A percentile compares a stretch with the other conserved stretches of the same genome.
phyloP scores from a whole-genome alignment of 2,888 invertebrate genomes.

The Aethes cnicana region DNA sequence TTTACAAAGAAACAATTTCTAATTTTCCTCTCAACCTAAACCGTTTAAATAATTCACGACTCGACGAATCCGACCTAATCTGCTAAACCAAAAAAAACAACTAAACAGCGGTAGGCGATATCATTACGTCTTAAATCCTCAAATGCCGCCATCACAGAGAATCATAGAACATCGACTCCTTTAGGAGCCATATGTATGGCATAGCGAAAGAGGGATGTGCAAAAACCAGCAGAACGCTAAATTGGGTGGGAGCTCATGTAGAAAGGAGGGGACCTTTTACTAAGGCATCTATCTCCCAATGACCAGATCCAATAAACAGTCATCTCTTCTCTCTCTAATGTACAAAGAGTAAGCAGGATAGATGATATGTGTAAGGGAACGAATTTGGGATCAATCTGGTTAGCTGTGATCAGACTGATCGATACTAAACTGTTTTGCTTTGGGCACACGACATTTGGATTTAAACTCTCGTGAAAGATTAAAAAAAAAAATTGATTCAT shows the following conservation, averaged over 20 bases:
- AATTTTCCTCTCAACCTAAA: no score
- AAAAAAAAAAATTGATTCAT: not conserved
- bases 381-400: constrained; percentile 47
- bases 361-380: constrained; percentile 1
- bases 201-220: constrained; percentile 58
- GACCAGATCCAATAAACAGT: constrained; percentile 1
- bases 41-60: no score
- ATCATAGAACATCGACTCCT: no score
- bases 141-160: no score
- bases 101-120: no score
- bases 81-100: no score
- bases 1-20: no score
- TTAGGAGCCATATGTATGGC: no score
- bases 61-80: no score
- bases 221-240: constrained; percentile 62
- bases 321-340: constrained; percentile 14
- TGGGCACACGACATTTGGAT: constrained; percentile 22
- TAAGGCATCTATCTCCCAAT: constrained; percentile 1
- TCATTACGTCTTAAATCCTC: no score
- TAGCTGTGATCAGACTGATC: constrained; percentile 39
- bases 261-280: constrained; percentile 48
- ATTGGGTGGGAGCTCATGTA: constrained; percentile 62
- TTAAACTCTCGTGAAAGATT: constrained; percentile 12
- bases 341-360: constrained; percentile 16
- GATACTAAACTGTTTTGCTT: constrained; percentile 31